phyloP scores from a whole-genome alignment of 2,888 invertebrate species.

The Drosophila leonis region DNA sequence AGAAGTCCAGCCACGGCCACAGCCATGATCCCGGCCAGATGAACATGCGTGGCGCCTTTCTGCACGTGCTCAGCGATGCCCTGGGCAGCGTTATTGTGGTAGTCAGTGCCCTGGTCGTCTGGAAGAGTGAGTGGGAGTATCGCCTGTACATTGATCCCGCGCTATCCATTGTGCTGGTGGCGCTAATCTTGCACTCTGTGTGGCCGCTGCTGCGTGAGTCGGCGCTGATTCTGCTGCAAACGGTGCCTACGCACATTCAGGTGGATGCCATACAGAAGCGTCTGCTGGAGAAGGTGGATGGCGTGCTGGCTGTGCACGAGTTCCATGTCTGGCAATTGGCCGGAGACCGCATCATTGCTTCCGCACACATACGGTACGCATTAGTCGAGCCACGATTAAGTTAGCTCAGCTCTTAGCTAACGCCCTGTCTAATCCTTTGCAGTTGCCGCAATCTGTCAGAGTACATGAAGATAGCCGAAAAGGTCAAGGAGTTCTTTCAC shows the following conservation, averaged over 20 bases:
- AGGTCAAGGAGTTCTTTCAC: constrained; percentile 98
- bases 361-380: constrained; percentile 94
- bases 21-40: constrained; percentile 91
- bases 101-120: constrained; percentile 89
- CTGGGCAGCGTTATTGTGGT: constrained; percentile 93
- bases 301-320: constrained; percentile 98
- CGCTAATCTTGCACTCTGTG: constrained; percentile 94
- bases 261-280: constrained; percentile 96
- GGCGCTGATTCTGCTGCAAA: constrained; percentile 97
- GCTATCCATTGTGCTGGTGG: constrained; percentile 94
- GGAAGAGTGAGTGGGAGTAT: constrained; percentile 93
- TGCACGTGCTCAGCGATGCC: constrained; percentile 98
- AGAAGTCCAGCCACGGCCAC: constrained; percentile 86
- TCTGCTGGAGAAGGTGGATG: constrained; percentile 95
- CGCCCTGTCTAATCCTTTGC: constrained; percentile 18
- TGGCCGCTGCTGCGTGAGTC: constrained; percentile 97
- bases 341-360: constrained; percentile 98
- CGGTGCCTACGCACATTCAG: constrained; percentile 99
- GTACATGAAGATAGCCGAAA: constrained; percentile 98
- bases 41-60: constrained; percentile 99
- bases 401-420: background rate
- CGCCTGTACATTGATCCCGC: constrained; percentile 97
- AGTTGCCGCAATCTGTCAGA: constrained; percentile 97
- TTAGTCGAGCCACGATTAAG: too few species aligned
- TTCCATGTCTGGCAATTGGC: constrained; percentile 99